Evolutionary conservation across 2,888 invertebrate genomes (phyloP), one percentile per base, ranked within the genome.

Genomic region (Synanthedon myopaeformis): DNA sequence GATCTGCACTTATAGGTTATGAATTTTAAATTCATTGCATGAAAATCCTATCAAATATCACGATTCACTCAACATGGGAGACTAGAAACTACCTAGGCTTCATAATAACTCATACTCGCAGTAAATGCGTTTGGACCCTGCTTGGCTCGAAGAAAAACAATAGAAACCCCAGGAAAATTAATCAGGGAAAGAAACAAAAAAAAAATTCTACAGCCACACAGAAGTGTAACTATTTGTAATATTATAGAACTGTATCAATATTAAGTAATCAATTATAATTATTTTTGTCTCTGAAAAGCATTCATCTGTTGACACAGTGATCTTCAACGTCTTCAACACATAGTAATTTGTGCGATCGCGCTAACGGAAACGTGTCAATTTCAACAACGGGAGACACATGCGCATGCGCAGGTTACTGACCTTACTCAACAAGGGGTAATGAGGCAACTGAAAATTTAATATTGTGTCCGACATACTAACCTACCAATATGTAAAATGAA

Each of bases 331-430:
- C 45, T 35, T 35, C 35, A 35, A 35, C 35, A 35, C 45, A 42
- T 42, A 45, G 13, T 45, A 45, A 45, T 45, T 45, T 45, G 45
- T 45, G 13, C 14, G 45, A 6, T 35, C 35, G 35, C 35, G 35
- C 49, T 45, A 41, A 51, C 51, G 55, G 54, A 62, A 35, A 35
- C 63, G 63, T 71, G 73, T 74, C 74, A 71, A 64, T 63, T 64
- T 59, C 59, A 63, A 65, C 74, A 76, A 79, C 67, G 69, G 74
- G 67, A 59, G 62, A 59, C 74, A 77, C 70, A 73, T 76, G 76
- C 35, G 35, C 35, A 65, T 19, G 35, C n/a, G 54, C 58, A 56
- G 62, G 68, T 66, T 67, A 64, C 64, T 63, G 68, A 70, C 57
- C 58, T 55, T 54, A 51, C 51, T 28, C 35, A 28, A 51, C 41